phyloP scores from a whole-genome alignment of 2,113 vertebrate species.

The Rhinoderma darwinii region DNA sequence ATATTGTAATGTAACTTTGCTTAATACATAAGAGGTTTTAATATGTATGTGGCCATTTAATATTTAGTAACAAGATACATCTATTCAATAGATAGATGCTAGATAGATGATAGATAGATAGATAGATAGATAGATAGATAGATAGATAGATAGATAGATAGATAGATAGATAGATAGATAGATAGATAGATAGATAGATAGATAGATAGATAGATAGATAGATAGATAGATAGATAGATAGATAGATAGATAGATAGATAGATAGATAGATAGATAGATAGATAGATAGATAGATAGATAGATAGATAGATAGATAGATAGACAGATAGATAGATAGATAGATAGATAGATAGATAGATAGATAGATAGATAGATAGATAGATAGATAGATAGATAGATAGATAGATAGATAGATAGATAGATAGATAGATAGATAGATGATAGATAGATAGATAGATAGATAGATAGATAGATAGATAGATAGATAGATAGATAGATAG shows the following conservation, averaged over 20 bases:
- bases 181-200: no score
- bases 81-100: background rate
- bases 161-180: no score
- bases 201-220: background rate
- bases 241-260: no score
- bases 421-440: background rate
- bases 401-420: no score
- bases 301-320: no score
- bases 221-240: no score
- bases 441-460: background rate
- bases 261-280: background rate
- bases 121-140: background rate
- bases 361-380: background rate
- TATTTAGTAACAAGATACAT: background rate
- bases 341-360: no score
- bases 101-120: no score
- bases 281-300: background rate
- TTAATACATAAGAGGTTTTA: background rate
- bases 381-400: no score
- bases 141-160: no score
- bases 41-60: background rate
- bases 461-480: background rate
- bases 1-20: conserved; percentile 25
- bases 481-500: no score
- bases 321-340: no score